Conservation (phyloP, 2,113 vertebrate species). For the Dinomys branickii region DNA sequence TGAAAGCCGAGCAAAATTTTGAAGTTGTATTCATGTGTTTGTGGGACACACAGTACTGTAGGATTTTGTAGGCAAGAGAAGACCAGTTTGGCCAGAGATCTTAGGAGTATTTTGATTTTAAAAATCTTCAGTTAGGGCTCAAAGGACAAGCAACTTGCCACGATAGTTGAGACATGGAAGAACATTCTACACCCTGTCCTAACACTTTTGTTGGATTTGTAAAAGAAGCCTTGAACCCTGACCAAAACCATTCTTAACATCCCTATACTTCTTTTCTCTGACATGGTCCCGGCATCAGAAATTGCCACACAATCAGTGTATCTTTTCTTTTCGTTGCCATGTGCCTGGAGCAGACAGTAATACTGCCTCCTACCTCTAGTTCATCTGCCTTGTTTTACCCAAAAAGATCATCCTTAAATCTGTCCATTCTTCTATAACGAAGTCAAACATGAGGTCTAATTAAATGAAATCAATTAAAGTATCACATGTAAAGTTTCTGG, state of each 20-base stretch:
- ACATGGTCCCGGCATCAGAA: neutral
- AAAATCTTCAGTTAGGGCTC: neutral
- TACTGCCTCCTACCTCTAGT: neutral
- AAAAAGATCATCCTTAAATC: neutral
- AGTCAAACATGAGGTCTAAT: neutral
- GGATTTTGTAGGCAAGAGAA: neutral
- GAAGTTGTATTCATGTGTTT: neutral
- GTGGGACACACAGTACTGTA: neutral
- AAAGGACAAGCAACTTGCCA: neutral
- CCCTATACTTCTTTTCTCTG: neutral
- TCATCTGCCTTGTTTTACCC: neutral
- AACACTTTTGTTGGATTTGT: neutral
- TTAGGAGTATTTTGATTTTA: neutral
- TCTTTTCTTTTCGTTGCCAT: neutral
- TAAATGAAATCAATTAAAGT: neutral
- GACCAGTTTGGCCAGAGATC: neutral
- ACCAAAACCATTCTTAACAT: no score
- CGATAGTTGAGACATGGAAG: neutral
- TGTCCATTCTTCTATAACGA: neutral
- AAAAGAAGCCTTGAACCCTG: neutral
- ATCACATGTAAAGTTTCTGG: neutral
- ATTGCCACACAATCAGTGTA: neutral
- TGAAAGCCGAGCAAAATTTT: neutral
- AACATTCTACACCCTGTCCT: neutral
- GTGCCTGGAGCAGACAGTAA: neutral